A percentile compares a stretch with the other conserved stretches of the same genome.
phyloP scores from a whole-genome alignment of 2,888 invertebrate species.

The Stenotaenia linearis region DNA sequence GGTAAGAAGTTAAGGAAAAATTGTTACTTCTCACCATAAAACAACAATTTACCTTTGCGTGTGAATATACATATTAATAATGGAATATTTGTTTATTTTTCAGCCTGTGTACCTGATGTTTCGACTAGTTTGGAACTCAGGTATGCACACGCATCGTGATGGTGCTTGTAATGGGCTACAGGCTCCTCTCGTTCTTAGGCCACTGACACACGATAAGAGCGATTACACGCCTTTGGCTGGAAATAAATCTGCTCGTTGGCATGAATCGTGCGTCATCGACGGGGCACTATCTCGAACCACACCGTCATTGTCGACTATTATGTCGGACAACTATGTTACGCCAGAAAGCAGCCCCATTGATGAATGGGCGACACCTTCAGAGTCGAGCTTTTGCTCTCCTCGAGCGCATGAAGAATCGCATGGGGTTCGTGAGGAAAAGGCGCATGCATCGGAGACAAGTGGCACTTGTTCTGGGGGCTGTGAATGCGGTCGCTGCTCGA shows the following conservation, averaged over 20 bases:
- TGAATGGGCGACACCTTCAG: neutral
- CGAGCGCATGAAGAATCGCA: neutral
- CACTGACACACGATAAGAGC: neutral
- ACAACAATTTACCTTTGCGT: too few relatives aligned
- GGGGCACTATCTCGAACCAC: neutral
- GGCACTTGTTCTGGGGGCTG: neutral
- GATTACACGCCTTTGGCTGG: neutral
- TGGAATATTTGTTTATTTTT: too few relatives aligned
- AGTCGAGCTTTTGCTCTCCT: neutral
- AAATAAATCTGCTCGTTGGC: neutral
- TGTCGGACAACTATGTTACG: neutral
- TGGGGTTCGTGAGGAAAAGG: neutral
- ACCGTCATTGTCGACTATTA: neutral
- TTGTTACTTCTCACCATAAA: too few relatives aligned
- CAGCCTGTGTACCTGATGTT: slow-evolving; percentile 76
- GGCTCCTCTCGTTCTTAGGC: neutral
- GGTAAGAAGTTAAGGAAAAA: too few relatives aligned
- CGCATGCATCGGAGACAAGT: neutral
- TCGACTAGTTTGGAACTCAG: slow-evolving; percentile 66
- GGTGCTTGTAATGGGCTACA: neutral
- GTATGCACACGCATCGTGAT: slow-evolving; percentile 48
- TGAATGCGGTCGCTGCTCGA: neutral
- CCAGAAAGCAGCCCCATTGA: neutral
- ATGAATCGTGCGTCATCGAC: neutral
- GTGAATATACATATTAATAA: too few relatives aligned